phyloP scores from a whole-genome alignment of 2,888 invertebrate species.

The Coenonympha glycerion region DNA sequence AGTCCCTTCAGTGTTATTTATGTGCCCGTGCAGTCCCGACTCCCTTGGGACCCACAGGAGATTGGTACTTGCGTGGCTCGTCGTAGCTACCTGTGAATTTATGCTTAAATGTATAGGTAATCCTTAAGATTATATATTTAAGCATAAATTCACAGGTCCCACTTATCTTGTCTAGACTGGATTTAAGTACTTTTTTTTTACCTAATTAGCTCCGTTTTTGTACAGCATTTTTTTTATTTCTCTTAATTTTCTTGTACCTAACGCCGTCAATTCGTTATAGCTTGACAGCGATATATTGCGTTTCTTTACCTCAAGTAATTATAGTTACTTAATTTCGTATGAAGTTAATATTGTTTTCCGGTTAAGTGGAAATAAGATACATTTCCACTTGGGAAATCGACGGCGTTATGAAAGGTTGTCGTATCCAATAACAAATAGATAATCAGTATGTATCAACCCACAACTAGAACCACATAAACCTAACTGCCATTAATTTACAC shows the following conservation, averaged over 20 bases:
- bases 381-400: slow-evolving; percentile 35
- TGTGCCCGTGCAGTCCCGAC: not conserved
- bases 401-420: slow-evolving; percentile 28
- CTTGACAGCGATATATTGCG: not conserved
- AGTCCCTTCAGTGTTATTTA: slow-evolving; percentile 3
- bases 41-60: not conserved
- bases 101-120: slow-evolving; percentile 11
- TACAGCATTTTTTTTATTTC: too few species aligned
- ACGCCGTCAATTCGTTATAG: not conserved
- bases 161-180: not conserved
- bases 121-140: too few species aligned
- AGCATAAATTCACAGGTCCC: too few species aligned
- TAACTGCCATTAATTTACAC: too few species aligned
- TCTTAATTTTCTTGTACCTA: not conserved
- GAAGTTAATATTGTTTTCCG: slow-evolving; percentile 50
- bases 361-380: slow-evolving; percentile 45
- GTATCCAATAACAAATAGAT: slow-evolving; percentile 23
- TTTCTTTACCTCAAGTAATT: slow-evolving; percentile 9
- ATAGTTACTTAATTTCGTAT: slow-evolving; percentile 17
- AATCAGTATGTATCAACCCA: too few species aligned
- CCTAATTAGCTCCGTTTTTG: too few species aligned
- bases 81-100: slow-evolving; percentile 17
- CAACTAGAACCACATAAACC: too few species aligned
- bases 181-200: too few species aligned
- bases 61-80: not conserved